Evolutionary conservation across 2,113 vertebrate genomes (phyloP).

Genomic region (Solea senegalensis): DNA sequence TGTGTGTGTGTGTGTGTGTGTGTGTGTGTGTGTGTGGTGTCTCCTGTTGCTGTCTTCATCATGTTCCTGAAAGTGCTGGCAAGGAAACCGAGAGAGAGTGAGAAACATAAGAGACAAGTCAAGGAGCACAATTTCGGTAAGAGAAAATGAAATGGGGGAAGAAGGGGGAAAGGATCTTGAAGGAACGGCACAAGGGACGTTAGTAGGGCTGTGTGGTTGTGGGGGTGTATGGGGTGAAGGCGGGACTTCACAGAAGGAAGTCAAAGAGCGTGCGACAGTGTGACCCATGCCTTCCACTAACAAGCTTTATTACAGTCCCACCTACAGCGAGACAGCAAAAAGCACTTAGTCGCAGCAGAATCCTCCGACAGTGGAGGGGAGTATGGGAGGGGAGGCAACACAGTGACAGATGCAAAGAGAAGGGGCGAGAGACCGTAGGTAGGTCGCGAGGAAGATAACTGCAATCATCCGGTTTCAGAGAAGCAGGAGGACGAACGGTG

Average conservation of each 20-base stretch:
- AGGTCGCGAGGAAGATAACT: slow-evolving; percentile 30
- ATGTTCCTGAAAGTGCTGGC: slow-evolving; percentile 68
- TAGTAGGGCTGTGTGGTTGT: background rate
- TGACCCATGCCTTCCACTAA: slow-evolving; percentile 72
- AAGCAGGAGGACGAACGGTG: slow-evolving; percentile 3
- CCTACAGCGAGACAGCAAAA: slow-evolving; percentile 77
- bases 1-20: background rate
- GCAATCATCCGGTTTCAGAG: slow-evolving; percentile 30
- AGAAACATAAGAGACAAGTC: slow-evolving; percentile 48
- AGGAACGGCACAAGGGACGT: background rate
- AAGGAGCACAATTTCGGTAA: slow-evolving; percentile 55
- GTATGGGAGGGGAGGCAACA: slow-evolving; percentile 26
- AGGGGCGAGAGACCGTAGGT: slow-evolving; percentile 13
- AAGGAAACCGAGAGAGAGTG: slow-evolving; percentile 65
- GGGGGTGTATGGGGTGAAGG: slow-evolving; percentile 11
- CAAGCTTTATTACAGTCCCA: slow-evolving; percentile 79
- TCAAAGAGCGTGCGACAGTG: slow-evolving; percentile 75
- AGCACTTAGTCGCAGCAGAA: slow-evolving; percentile 77
- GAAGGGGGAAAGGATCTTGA: slow-evolving; percentile 41
- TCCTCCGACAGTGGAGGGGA: slow-evolving; percentile 59
- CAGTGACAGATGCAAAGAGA: slow-evolving; percentile 1
- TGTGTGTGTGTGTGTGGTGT: slow-evolving; percentile 25
- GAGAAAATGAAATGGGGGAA: slow-evolving; percentile 55
- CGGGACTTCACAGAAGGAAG: slow-evolving; percentile 64
- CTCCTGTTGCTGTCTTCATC: slow-evolving; percentile 69